Percentiles rank a stretch among this genome's conserved stretches.
Evolutionary conservation across 2,797 vertebrate species (phyloP).

Genomic region (Intellagama lesueurii): DNA sequence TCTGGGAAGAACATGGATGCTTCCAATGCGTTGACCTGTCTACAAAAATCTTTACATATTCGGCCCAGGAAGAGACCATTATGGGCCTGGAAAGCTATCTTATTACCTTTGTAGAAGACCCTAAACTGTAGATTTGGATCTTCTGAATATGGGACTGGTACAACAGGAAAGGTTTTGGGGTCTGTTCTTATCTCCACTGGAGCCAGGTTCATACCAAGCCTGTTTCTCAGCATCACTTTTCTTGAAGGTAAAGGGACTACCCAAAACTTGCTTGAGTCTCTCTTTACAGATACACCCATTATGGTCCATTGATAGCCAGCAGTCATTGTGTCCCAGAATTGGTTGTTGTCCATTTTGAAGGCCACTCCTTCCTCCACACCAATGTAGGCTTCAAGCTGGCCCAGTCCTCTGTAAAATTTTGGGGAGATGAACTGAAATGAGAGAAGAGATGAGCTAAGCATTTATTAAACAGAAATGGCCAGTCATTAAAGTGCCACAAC

Average conservation of each 20-base stretch:
- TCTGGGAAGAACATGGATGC: background rate
- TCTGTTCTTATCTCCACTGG: background rate
- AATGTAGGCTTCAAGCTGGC: constrained; percentile 11
- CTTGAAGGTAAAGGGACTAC: background rate
- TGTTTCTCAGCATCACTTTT: background rate
- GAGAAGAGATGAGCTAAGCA: background rate
- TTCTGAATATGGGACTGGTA: background rate
- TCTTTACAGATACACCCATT: background rate
- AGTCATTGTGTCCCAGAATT: background rate
- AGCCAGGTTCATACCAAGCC: background rate
- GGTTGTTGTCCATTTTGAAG: constrained; percentile 15
- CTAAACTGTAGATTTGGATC: background rate
- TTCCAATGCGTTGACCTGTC: background rate
- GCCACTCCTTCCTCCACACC: constrained; percentile 3
- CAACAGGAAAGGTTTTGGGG: background rate
- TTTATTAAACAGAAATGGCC: background rate
- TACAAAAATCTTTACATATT: background rate
- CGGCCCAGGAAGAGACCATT: background rate
- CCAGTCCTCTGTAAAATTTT: background rate
- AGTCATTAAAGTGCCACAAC: background rate
- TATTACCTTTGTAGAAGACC: background rate
- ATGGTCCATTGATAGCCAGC: background rate
- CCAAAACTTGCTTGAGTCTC: background rate
- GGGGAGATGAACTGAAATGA: background rate
- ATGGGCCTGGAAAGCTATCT: background rate